Evolutionary conservation across 1,140 invertebrate species (phyloP).

Genomic region (Megathymus violae): DNA sequence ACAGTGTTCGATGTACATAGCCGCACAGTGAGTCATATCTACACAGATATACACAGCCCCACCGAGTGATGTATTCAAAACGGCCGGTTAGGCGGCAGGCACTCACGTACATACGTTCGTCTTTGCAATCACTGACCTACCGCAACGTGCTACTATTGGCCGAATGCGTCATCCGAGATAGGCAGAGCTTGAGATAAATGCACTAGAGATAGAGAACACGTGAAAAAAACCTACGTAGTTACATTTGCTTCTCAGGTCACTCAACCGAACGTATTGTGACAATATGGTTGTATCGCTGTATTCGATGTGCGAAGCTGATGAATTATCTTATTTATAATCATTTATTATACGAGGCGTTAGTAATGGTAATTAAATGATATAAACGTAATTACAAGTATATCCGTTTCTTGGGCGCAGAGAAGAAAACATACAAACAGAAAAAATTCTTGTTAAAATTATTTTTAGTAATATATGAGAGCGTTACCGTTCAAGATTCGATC

Average conservation of each 20-base stretch:
- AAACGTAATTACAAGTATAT: not conserved
- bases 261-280: conserved; percentile 6
- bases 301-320: not conserved
- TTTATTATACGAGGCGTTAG: not conserved
- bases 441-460: too few species aligned
- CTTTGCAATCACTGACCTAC: conserved; percentile 72
- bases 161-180: conserved; percentile 61
- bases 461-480: too few species aligned
- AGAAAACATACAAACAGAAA: too few species aligned
- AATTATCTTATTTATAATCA: too few species aligned
- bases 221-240: conserved; percentile 12
- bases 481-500: not conserved
- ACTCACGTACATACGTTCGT: conserved; percentile 43
- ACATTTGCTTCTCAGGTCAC: conserved; percentile 24
- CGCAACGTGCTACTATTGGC: conserved; percentile 61
- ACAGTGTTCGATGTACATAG: conserved; percentile 11
- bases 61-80: conserved; percentile 29
- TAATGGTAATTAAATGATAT: not conserved
- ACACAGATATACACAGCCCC: not conserved
- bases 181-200: conserved; percentile 41
- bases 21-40: conserved; percentile 9
- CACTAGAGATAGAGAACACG: conserved; percentile 45
- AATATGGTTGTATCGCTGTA: not conserved
- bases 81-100: conserved; percentile 11
- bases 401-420: not conserved